A percentile compares a stretch with the other conserved stretches of the same genome.
These are phyloP conservation scores for Chorisops tibialis DNA, from an alignment of 2,888 invertebrate genomes.

Conservation along the genomic window DNA sequence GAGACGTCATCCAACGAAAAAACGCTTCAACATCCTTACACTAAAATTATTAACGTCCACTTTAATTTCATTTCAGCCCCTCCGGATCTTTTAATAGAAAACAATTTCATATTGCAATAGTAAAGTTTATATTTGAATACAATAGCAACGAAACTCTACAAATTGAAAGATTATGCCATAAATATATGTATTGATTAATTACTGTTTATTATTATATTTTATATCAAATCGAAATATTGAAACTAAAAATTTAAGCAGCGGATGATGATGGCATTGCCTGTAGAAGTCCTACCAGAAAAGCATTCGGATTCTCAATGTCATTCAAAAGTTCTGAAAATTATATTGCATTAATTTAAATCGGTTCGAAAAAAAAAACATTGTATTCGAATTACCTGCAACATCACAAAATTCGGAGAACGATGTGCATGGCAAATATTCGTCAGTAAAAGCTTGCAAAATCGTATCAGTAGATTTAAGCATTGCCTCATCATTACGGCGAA, in stretches of 20 bases:
- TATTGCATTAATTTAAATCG: neutral
- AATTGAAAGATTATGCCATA: constrained; percentile 1
- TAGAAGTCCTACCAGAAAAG: constrained; percentile 46
- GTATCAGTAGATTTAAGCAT: constrained; percentile 84
- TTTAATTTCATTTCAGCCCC: no score
- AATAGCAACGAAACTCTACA: constrained; percentile 1
- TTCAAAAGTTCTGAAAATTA: constrained; percentile 43
- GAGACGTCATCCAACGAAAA: no score
- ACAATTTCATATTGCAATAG: neutral
- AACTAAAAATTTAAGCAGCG: constrained; percentile 38
- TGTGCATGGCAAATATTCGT: constrained; percentile 85
- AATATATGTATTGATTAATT: constrained; percentile 10
- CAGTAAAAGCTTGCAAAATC: constrained; percentile 76
- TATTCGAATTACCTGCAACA: constrained; percentile 67
- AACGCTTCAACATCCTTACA: neutral
- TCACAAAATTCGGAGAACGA: constrained; percentile 92
- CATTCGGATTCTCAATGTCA: constrained; percentile 48
- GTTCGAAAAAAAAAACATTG: neutral
- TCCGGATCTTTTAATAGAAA: no score
- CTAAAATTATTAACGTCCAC: no score
- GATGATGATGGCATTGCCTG: constrained; percentile 44
- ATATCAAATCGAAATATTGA: neutral
- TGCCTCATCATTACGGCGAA: constrained; percentile 89
- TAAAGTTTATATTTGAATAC: constrained; percentile 3
- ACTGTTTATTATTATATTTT: constrained; percentile 12